A percentile compares a stretch with the other conserved stretches of the same genome.
These are phyloP conservation scores for Cantharis lateralis DNA, from an alignment of 2,888 invertebrate species.

Conservation along the genomic window DNA sequence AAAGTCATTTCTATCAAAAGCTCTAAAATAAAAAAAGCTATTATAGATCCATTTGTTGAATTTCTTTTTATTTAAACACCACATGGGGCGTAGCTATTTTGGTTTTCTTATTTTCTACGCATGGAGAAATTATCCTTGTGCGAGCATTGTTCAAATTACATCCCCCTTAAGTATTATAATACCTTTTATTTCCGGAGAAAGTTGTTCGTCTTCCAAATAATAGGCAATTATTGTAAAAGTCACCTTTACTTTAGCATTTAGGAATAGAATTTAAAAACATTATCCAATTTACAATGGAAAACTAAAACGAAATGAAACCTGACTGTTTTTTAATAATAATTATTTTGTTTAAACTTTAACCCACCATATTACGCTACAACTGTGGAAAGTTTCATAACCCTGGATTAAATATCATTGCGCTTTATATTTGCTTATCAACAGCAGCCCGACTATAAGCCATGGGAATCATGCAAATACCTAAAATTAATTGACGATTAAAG, in stretches of 20 bases:
- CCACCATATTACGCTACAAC: neutral
- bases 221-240: neutral
- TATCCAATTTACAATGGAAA: neutral
- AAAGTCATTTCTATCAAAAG: neutral
- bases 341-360: neutral
- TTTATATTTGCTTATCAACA: constrained; percentile 3
- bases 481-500: constrained; percentile 19
- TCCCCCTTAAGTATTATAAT: neutral
- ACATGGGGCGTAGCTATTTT: neutral
- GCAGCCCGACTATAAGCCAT: neutral
- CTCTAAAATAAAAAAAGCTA: neutral
- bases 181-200: neutral
- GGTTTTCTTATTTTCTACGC: neutral
- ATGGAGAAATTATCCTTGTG: neutral
- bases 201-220: neutral
- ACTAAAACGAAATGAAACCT: neutral
- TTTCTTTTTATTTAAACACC: neutral
- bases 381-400: neutral
- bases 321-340: neutral
- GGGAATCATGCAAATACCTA: constrained; percentile 17
- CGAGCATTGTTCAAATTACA: neutral
- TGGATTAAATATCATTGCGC: neutral
- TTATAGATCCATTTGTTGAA: neutral
- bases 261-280: neutral
- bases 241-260: neutral